A percentile compares a stretch with the other conserved stretches of the same genome.
Evolutionary conservation across 2,797 vertebrate species (phyloP).

Genomic region (Poeciliopsis gracilis): DNA sequence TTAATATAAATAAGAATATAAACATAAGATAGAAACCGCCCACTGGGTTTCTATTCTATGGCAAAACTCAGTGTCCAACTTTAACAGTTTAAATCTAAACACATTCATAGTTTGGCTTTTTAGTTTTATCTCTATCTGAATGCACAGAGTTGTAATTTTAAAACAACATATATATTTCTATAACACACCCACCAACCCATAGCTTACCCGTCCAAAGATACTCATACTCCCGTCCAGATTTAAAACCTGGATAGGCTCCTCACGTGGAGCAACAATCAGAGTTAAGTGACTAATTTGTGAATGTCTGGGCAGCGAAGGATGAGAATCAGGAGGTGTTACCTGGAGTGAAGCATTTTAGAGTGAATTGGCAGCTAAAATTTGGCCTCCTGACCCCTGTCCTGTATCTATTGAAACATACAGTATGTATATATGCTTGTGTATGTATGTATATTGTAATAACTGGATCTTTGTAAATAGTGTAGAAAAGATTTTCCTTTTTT

Average conservation of each 20-base stretch:
- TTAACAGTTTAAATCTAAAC: slow-evolving; percentile 16
- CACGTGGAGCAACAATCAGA: slow-evolving; percentile 43
- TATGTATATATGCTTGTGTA: neutral
- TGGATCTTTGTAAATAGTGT: slow-evolving; percentile 82
- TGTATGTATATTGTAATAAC: slow-evolving; percentile 43
- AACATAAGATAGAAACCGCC: slow-evolving; percentile 11
- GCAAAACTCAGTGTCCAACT: slow-evolving; percentile 4
- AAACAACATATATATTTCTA: slow-evolving; percentile 15
- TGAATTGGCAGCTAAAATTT: slow-evolving; percentile 81
- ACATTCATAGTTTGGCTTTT: slow-evolving; percentile 17
- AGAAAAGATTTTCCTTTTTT: slow-evolving; percentile 63
- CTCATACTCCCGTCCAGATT: slow-evolving; percentile 41
- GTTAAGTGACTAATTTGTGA: slow-evolving; percentile 36
- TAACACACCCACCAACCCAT: slow-evolving; percentile 28
- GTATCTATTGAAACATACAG: slow-evolving; percentile 58
- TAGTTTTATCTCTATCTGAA: neutral
- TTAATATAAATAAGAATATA: slow-evolving; percentile 38
- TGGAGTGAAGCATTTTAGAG: slow-evolving; percentile 49
- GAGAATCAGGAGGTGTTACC: slow-evolving; percentile 34
- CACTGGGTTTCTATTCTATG: slow-evolving; percentile 27
- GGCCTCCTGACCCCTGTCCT: slow-evolving; percentile 59
- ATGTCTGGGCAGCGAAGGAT: slow-evolving; percentile 38
- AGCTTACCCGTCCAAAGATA: slow-evolving; percentile 1
- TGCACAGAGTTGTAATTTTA: slow-evolving; percentile 29
- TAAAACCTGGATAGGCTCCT: slow-evolving; percentile 38